phyloP scores from a whole-genome alignment of 2,113 vertebrate species.

The Eubucco bourcierii region DNA sequence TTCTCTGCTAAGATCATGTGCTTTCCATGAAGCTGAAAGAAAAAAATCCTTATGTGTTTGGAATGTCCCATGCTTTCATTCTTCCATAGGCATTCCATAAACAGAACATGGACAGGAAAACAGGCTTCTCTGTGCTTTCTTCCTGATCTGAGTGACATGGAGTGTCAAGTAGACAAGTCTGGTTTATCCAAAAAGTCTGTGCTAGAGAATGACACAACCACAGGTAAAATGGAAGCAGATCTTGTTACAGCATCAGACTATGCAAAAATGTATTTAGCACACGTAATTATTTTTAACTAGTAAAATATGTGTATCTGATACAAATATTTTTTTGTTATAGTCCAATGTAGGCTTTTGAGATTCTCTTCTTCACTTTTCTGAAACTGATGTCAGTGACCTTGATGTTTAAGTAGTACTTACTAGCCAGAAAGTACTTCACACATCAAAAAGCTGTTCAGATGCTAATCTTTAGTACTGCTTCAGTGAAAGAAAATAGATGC shows the following conservation, averaged over 20 bases:
- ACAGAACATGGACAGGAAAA: slow-evolving; percentile 78
- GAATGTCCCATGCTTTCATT: neutral
- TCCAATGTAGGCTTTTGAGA: neutral
- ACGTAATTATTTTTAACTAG: neutral
- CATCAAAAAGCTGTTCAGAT: neutral
- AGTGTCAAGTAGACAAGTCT: slow-evolving; percentile 31
- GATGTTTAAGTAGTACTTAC: neutral
- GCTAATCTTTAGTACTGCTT: neutral
- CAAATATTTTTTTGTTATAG: neutral
- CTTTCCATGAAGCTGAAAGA: neutral
- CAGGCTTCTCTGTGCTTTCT: slow-evolving; percentile 45
- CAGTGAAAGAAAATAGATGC: neutral
- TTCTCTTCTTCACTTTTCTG: neutral
- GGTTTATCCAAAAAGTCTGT: slow-evolving; percentile 26
- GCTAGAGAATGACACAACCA: neutral
- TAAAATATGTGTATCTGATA: neutral
- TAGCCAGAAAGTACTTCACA: neutral
- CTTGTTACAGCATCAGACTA: neutral
- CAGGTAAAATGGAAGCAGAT: slow-evolving; percentile 38
- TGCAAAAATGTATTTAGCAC: neutral
- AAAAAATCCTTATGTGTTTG: neutral
- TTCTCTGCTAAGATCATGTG: neutral
- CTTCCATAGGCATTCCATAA: slow-evolving; percentile 69
- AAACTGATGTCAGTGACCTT: neutral
- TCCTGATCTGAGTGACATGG: slow-evolving; percentile 44